Evolutionary conservation across 1,140 invertebrate species (phyloP), one percentile per base, ranked within the genome.

Genomic region (Anoplophora glabripennis): DNA sequence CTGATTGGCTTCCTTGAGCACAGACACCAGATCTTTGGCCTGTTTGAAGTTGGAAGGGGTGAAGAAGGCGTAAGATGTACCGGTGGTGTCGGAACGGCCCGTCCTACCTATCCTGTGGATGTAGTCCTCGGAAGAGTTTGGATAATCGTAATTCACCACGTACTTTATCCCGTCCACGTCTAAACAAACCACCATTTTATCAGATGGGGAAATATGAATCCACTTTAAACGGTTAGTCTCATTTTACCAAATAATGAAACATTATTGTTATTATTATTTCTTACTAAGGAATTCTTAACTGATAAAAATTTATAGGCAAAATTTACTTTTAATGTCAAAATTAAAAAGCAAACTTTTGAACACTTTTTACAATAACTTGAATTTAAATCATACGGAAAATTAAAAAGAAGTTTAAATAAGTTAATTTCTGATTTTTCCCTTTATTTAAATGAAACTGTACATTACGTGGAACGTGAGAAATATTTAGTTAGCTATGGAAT

Each of bases 121-220:
- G 76, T 99, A 99, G 79, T 99, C 97, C 80, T 99, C 97, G 60
- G 94, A 96, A 61, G 92, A 93, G 75, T 92, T 92, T 53, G 97
- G 96, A 79, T 98, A 99, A 80, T 99, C 97, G 84, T 91, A 98
- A 81, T 99, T 99, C 76, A 99, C 96, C 53, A 99, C 97, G 84
- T 93, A 98, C 79, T 96, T 97, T 62, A 99, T 96, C 77, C 98
- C 97, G 79, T 97, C 93, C 70, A 99, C 96, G 88, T 99, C 96
- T 98, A 80, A 37, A 33, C 55, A 56, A 36, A 47, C 44, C 4
- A 15, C 9, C 12, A 9, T 38, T 17, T 38, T 41, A 53, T 7
- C 7, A 49, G 11, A 4, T 14, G 28, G 5, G 21, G 21, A 3
- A 28, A 28, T 28, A 2, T 2, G 21, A 28, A 28, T 34, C 14